These are phyloP conservation scores for Bungarus multicinctus DNA, from an alignment of 2,113 vertebrate species.

Conservation along the genomic window DNA sequence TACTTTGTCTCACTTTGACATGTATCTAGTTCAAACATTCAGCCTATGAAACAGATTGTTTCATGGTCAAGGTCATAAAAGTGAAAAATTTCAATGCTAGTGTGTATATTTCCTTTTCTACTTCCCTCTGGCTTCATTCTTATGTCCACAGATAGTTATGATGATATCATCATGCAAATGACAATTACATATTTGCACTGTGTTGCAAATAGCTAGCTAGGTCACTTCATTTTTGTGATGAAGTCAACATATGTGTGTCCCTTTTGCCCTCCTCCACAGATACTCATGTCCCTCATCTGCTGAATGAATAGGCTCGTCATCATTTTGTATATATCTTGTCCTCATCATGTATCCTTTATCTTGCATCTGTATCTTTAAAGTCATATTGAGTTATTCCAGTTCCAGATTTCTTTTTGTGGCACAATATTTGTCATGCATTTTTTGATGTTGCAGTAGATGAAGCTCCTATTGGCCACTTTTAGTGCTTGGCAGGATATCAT, in stretches of 20 bases:
- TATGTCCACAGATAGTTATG: neutral
- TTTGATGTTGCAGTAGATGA: neutral
- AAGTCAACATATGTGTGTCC: neutral
- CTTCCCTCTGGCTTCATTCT: neutral
- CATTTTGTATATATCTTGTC: neutral
- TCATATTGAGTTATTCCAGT: neutral
- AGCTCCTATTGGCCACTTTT: neutral
- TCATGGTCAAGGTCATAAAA: neutral
- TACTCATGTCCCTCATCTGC: neutral
- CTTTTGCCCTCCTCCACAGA: neutral
- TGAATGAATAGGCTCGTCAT: neutral
- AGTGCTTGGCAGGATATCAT: neutral
- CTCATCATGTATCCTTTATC: neutral
- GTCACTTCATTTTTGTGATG: neutral
- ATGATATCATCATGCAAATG: neutral
- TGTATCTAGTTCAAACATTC: slow-evolving; percentile 32
- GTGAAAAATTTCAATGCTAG: neutral
- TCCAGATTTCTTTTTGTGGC: neutral
- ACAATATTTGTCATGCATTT: neutral
- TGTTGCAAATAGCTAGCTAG: neutral
- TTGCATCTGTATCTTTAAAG: neutral
- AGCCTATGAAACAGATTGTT: neutral
- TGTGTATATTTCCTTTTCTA: neutral
- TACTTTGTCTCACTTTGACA: neutral
- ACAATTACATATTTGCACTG: neutral